Evolutionary conservation across 2,888 invertebrate species (phyloP), one percentile per base, ranked within the genome.

Genomic region (Chromoteleia sp.): DNA sequence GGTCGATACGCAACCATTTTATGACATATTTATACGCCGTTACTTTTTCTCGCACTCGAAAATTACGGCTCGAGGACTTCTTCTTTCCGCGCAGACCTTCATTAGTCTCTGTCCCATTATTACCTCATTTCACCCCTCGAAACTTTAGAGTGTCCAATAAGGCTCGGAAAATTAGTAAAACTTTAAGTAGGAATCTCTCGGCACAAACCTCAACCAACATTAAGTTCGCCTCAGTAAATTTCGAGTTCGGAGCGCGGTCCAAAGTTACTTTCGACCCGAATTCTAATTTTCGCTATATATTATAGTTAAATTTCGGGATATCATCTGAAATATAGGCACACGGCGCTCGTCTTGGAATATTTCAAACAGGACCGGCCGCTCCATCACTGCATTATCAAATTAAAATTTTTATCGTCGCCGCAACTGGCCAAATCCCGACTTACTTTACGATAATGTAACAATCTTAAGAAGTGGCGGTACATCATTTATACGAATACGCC

Each of bases 81-180:
- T 77, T 76, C 61, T 50, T 25, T 30, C 6, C 33, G 41, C 39
- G 29, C 36, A 17, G 48, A 59, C 50, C 48, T 65, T 73, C 65
- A 73, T 73, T 73, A 78, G 71, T 73, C 67, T 67, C 29, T 65
- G 78, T 78, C 59, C 52, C 50, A 78, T 78, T 78, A 78, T 78
- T 78, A 78, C 59, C 71, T 78, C 73, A 73, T 67, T 78, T 78
- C 56, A 48, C 41, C 50, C 59, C 33, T 12, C 50, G 41, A 73
- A 78, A 73, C 79, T 79, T 79, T 67, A 52, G 73, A 73, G 67
- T 78, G 67, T 73, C 67, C 73, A 79, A 79, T 79, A 67, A 73
- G 73, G 67, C 79, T 67, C 50, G 14, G 79, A 73, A 73, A 79
- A 79, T 79, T 79, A 79, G 67, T 48, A 73, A 79, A 79, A 73